These are phyloP conservation scores for Melitaea cinxia DNA, from an alignment of 1,140 invertebrate genomes.

Conservation along the genomic window DNA sequence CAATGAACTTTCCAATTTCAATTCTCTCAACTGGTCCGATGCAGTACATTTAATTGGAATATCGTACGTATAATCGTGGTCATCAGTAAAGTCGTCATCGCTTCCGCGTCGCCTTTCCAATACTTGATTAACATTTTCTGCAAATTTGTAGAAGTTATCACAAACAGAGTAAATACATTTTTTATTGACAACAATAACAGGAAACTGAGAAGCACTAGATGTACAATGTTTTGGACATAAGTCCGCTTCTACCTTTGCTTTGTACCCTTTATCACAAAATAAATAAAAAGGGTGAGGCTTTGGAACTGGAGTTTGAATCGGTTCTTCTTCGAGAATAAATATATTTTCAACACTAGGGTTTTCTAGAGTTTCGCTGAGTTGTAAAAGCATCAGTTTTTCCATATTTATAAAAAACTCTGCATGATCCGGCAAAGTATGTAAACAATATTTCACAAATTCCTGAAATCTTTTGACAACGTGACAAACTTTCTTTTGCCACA, in stretches of 20 bases:
- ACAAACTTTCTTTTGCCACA: conserved; percentile 69
- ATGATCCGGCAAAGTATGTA: conserved; percentile 63
- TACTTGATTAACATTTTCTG: conserved; percentile 56
- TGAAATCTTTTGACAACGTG: conserved; percentile 69
- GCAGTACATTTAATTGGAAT: conserved; percentile 53
- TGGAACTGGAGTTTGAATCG: conserved; percentile 48
- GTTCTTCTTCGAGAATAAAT: conserved; percentile 50
- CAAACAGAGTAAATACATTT: conserved; percentile 65
- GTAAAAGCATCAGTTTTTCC: conserved; percentile 71
- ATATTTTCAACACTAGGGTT: conserved; percentile 58
- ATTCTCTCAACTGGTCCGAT: conserved; percentile 45
- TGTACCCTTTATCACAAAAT: conserved; percentile 62
- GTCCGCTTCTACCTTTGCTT: conserved; percentile 49
- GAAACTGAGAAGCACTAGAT: conserved; percentile 59
- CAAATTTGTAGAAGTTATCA: conserved; percentile 58
- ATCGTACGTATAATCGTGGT: conserved; percentile 54
- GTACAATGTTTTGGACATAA: conserved; percentile 63
- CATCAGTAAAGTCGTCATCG: conserved; percentile 54
- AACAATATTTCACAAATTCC: conserved; percentile 62
- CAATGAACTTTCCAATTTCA: conserved; percentile 65
- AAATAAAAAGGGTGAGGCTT: conserved; percentile 63
- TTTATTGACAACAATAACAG: conserved; percentile 67
- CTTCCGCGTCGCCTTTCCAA: conserved; percentile 46
- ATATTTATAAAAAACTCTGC: conserved; percentile 72
- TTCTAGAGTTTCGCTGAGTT: conserved; percentile 56